A percentile compares a stretch with the other conserved stretches of the same genome.
Conservation (phyloP, 2,113 vertebrate genomes). For the Elachura formosa region DNA sequence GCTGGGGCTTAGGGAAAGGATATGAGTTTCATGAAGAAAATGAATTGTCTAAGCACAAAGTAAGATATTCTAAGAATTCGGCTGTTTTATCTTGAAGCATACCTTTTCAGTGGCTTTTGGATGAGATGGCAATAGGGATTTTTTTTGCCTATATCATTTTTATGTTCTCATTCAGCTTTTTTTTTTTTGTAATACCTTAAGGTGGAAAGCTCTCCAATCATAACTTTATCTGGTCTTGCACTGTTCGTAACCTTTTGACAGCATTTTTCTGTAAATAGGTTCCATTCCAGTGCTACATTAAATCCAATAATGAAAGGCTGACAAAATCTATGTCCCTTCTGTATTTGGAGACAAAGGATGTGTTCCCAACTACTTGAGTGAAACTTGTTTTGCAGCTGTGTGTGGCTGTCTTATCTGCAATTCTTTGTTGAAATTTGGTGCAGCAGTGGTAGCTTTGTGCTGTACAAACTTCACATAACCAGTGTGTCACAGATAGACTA, state of each 20-base stretch:
- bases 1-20: background rate
- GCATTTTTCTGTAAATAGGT: conserved; percentile 18
- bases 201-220: background rate
- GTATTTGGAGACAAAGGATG: conserved; percentile 26
- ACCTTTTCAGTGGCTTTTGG: background rate
- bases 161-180: background rate
- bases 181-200: background rate
- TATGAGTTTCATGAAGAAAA: background rate
- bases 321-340: conserved; percentile 12
- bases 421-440: background rate
- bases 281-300: conserved; percentile 59
- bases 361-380: background rate
- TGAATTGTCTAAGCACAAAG: background rate
- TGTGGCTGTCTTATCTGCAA: background rate
- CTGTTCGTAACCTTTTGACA: conserved; percentile 50
- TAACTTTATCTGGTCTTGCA: background rate
- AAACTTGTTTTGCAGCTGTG: background rate
- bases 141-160: background rate
- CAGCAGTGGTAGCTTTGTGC: background rate
- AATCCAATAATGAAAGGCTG: background rate
- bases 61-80: background rate
- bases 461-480: background rate
- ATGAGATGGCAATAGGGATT: background rate
- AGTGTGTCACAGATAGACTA: background rate
- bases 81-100: background rate